Conservation (phyloP, 2,797 vertebrate genomes). For the Dryobates pubescens region DNA sequence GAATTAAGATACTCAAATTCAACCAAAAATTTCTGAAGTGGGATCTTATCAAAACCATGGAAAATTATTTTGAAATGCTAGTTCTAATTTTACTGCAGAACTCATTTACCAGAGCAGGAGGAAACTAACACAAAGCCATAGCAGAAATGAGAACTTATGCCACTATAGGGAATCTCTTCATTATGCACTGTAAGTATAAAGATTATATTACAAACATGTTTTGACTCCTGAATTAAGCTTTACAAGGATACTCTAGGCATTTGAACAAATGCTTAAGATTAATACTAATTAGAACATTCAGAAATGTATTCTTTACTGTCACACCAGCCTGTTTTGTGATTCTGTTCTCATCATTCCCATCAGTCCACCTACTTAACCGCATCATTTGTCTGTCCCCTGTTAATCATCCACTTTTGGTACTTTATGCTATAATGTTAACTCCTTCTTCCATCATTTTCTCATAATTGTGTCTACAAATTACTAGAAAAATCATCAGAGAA, state of each 20-base stretch:
- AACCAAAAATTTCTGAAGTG: not conserved
- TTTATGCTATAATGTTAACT: not conserved
- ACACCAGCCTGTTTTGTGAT: not conserved
- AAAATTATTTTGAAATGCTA: not conserved
- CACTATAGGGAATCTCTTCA: not conserved
- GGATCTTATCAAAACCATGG: not conserved
- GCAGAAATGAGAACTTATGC: not conserved
- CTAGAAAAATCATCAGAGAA: not conserved
- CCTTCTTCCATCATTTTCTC: not conserved
- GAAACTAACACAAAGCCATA: not conserved
- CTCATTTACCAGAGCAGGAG: not conserved
- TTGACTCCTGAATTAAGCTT: not conserved
- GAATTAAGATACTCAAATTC: not conserved
- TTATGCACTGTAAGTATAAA: not conserved
- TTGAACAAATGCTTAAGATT: not conserved
- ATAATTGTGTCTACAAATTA: not conserved
- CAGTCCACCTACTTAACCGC: not conserved
- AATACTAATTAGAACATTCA: not conserved
- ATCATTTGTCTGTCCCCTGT: not conserved
- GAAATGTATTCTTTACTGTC: not conserved
- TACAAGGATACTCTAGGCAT: not conserved
- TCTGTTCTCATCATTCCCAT: not conserved
- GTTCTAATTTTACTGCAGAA: not conserved
- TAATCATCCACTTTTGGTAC: not conserved
- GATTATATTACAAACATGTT: not conserved